These are phyloP conservation scores for Gallinago undulata DNA, from an alignment of 2,113 vertebrate genomes.

Conservation along the genomic window DNA sequence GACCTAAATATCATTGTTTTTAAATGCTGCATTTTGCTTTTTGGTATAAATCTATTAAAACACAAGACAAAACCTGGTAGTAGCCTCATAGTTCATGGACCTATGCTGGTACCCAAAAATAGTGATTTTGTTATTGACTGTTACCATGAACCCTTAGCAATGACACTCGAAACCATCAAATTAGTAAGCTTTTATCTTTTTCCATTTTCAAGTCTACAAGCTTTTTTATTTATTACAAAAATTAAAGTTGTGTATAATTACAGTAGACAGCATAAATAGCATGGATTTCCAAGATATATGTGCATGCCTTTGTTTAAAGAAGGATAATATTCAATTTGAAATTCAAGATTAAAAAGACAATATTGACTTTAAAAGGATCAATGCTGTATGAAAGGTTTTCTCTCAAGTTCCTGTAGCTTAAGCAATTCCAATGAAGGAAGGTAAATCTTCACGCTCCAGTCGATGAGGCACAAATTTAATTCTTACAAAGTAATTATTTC, in stretches of 20 bases:
- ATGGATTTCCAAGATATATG: background rate
- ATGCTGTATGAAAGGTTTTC: background rate
- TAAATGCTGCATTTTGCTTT: conserved; percentile 26
- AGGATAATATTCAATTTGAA: background rate
- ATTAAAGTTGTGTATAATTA: background rate
- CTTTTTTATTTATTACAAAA: background rate
- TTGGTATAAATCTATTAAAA: conserved; percentile 16
- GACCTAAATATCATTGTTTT: conserved; percentile 3
- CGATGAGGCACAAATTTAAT: background rate
- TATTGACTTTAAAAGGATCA: background rate
- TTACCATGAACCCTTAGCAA: background rate
- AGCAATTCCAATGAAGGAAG: background rate
- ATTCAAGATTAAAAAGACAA: background rate
- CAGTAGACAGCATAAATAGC: background rate
- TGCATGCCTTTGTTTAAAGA: background rate
- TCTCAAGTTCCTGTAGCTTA: background rate
- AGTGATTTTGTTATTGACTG: background rate
- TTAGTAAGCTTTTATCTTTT: background rate
- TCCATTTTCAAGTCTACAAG: background rate
- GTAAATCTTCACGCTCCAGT: background rate
- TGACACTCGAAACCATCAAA: background rate
- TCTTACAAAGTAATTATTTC: background rate
- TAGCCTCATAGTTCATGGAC: background rate
- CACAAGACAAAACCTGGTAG: background rate
- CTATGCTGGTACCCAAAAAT: background rate